phyloP scores from a whole-genome alignment of 1,140 invertebrate species.

The Grapholita molesta region DNA sequence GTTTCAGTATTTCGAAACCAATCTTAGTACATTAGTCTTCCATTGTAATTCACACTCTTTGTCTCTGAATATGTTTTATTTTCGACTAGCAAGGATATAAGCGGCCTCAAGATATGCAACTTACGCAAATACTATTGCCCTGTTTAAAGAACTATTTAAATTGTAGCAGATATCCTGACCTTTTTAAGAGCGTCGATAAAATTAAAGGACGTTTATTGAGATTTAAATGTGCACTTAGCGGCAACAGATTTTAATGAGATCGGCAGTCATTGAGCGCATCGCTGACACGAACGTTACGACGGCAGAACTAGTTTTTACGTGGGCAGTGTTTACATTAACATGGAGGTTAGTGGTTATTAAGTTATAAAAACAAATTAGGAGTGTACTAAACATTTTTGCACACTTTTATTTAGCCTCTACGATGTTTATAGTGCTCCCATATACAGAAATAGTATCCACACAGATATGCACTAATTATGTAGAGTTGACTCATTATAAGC shows the following conservation, averaged over 20 bases:
- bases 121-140: conserved; percentile 2
- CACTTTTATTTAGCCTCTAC: not conserved
- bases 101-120: not conserved
- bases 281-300: not conserved
- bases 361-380: not conserved
- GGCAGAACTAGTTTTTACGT: not conserved
- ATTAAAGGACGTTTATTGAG: conserved; percentile 25
- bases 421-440: not conserved
- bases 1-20: not conserved
- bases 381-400: not conserved
- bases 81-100: not conserved
- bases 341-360: not conserved
- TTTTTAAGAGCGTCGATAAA: conserved; percentile 16
- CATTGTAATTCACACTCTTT: not conserved
- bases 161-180: not conserved
- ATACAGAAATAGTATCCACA: not conserved
- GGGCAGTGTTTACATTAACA: not conserved
- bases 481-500: too few species aligned
- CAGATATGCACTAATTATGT: too few species aligned
- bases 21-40: not conserved
- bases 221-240: conserved; percentile 22
- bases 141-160: not conserved
- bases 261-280: conserved; percentile 29
- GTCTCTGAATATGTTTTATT: not conserved
- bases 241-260: conserved; percentile 36